These are phyloP conservation scores for Pagrus major DNA, from an alignment of 2,113 vertebrate genomes.

Conservation along the genomic window DNA sequence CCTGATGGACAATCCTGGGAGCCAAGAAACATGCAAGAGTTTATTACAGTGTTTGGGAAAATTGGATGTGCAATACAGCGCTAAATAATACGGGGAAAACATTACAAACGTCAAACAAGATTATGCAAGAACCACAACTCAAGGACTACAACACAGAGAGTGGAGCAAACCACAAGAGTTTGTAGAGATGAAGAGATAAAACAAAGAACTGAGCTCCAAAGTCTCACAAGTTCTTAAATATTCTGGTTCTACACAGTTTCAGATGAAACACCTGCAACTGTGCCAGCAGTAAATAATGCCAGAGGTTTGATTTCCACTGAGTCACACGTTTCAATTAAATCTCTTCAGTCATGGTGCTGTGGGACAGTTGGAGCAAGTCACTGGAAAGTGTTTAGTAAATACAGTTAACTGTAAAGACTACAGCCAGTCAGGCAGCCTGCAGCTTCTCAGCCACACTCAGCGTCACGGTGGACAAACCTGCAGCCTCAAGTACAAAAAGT, in stretches of 20 bases:
- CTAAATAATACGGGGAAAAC: not conserved
- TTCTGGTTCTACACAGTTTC: slow-evolving; percentile 6
- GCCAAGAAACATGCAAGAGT: not conserved
- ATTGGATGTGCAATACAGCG: not conserved
- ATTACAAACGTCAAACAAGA: not conserved
- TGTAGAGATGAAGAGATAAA: not conserved
- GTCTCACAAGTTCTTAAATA: not conserved
- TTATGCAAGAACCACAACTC: not conserved
- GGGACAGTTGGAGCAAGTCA: not conserved
- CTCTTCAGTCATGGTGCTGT: not conserved
- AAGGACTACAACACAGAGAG: not conserved
- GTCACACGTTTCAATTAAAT: not conserved
- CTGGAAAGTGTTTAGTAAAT: not conserved
- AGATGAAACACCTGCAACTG: not conserved
- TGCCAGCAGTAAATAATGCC: not conserved
- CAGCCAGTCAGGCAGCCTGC: not conserved
- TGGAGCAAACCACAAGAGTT: not conserved
- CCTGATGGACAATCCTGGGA: not conserved
- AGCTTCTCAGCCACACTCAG: not conserved
- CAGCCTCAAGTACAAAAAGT: not conserved
- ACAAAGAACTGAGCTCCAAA: not conserved
- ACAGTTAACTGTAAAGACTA: not conserved
- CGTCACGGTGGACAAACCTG: not conserved
- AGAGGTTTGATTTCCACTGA: not conserved
- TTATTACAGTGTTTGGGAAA: not conserved